These are phyloP conservation scores for Phengaris alcon DNA, from an alignment of 2,888 invertebrate genomes.

Conservation along the genomic window DNA sequence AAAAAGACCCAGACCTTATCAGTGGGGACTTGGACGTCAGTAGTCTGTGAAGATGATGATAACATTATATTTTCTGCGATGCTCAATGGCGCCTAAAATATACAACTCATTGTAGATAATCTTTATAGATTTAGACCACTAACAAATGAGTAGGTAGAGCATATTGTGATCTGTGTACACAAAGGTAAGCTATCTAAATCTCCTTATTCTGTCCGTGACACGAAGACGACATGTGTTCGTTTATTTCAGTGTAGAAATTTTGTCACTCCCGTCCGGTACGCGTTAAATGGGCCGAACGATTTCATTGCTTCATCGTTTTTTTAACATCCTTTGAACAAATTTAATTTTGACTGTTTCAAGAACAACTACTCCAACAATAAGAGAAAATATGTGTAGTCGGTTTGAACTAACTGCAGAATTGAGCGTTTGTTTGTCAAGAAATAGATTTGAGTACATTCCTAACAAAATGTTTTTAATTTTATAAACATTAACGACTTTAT, in stretches of 20 bases:
- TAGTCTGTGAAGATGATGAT: not conserved
- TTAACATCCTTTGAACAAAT: slow-evolving; percentile 65
- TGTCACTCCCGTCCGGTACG: slow-evolving; percentile 77
- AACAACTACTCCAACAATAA: not conserved
- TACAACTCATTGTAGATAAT: not conserved
- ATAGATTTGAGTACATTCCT: no score
- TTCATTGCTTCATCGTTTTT: slow-evolving; percentile 63
- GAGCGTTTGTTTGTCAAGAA: no score
- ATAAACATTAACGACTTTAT: no score
- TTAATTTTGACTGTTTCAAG: slow-evolving; percentile 10
- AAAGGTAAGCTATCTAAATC: slow-evolving; percentile 36
- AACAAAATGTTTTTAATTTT: no score
- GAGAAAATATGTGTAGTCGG: no score
- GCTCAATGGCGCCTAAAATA: not conserved
- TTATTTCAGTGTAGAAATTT: slow-evolving; percentile 77
- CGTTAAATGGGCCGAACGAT: slow-evolving; percentile 76
- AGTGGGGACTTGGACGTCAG: no score
- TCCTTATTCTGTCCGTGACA: slow-evolving; percentile 51
- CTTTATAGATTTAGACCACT: not conserved
- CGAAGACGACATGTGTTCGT: slow-evolving; percentile 70
- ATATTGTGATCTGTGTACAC: slow-evolving; percentile 8
- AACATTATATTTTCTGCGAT: not conserved
- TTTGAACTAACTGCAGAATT: no score
- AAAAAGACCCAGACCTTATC: not conserved
- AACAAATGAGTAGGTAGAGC: not conserved